Conservation (phyloP, 2,888 invertebrate species). For the Pterostichus niger region DNA sequence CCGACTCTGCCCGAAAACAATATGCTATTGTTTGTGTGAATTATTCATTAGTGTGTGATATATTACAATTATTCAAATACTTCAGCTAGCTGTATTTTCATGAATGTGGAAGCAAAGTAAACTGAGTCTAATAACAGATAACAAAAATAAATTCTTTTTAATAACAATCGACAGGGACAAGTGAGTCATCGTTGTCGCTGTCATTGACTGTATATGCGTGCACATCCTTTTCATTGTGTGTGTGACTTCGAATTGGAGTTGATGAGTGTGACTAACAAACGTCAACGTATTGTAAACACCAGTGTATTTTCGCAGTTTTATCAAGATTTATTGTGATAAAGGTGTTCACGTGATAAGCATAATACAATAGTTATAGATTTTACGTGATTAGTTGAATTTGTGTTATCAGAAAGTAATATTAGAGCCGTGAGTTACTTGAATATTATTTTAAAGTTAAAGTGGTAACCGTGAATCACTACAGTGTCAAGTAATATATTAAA, state of each 20-base stretch:
- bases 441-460: conserved; percentile 44
- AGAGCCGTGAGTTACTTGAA: neutral
- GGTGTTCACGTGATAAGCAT: conserved; percentile 43
- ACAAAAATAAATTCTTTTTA: conserved; percentile 56
- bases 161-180: conserved; percentile 47
- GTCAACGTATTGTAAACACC: conserved; percentile 64
- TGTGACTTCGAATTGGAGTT: conserved; percentile 59
- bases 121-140: conserved; percentile 39
- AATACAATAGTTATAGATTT: neutral
- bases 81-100: conserved; percentile 31
- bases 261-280: conserved; percentile 64
- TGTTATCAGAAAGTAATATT: conserved; percentile 8
- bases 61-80: conserved; percentile 46
- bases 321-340: conserved; percentile 62
- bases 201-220: conserved; percentile 65
- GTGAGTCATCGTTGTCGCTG: conserved; percentile 58
- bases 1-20: conserved; percentile 36
- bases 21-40: conserved; percentile 38
- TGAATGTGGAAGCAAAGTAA: conserved; percentile 51
- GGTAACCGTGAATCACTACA: conserved; percentile 34
- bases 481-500: conserved; percentile 32
- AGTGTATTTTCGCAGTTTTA: conserved; percentile 58
- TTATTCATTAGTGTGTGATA: conserved; percentile 27
- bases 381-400: neutral
- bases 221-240: conserved; percentile 64